Percentiles rank a stretch among this genome's conserved stretches.
Conservation (phyloP, 2,888 invertebrate species). For the Brachylomia viminalis region DNA sequence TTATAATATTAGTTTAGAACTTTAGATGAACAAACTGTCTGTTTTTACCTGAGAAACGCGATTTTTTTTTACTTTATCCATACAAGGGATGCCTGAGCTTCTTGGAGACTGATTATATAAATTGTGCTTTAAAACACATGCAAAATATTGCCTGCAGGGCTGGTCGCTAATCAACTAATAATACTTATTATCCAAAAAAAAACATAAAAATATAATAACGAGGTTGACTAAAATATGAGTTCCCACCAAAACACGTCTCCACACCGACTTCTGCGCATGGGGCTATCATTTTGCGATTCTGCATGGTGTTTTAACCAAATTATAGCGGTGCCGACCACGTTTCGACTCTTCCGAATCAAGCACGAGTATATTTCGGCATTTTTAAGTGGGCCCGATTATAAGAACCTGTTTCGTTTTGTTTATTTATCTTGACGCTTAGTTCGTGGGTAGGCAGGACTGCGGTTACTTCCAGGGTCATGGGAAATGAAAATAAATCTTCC, state of each 20-base stretch:
- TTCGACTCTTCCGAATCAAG: conserved; percentile 58
- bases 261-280: conserved; percentile 44
- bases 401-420: conserved; percentile 55
- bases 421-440: conserved; percentile 39
- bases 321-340: conserved; percentile 51
- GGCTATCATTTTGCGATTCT: conserved; percentile 66
- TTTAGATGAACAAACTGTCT: background rate
- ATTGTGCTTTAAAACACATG: background rate
- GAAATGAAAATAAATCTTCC: no score
- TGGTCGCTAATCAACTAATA: conserved; percentile 34
- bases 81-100: background rate
- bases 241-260: conserved; percentile 56
- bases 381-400: conserved; percentile 53
- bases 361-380: conserved; percentile 39
- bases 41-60: background rate
- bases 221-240: conserved; percentile 47
- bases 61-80: background rate
- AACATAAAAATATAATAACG: conserved; percentile 40
- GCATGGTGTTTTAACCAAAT: conserved; percentile 65
- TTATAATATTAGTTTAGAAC: no score
- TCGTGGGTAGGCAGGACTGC: background rate
- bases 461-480: background rate
- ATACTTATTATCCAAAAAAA: conserved; percentile 15
- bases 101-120: background rate
- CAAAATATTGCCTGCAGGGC: background rate